Base-by-base conservation (phyloP, 2,888 invertebrate species). In the Ischnus inquisitorius region DNA sequence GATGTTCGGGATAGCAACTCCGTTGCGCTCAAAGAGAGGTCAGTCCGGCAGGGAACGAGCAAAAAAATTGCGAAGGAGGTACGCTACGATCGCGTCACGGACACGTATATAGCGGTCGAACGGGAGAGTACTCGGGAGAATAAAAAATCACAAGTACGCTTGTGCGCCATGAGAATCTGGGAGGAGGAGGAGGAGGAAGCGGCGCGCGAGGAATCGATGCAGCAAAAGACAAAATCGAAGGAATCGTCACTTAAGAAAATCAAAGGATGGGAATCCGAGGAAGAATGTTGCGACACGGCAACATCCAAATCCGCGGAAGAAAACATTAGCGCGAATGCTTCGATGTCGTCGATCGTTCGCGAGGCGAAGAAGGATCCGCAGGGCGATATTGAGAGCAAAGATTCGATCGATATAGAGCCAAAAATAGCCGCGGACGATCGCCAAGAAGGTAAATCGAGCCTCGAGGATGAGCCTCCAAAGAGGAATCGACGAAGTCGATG, bases 171-270 rank as follows among this genome's bases (percentile, higher is more conserved):
- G 62, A 90, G 93, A 80, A 93, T 93, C 28, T 93, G 93, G 93
- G 93, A 93, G 64, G 92, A 91, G 3, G 93, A 93, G n/a, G 91
- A 91, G 16, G 93, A 93, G 34, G 92, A 93, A 77, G 93, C 90
- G 0, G 92, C 92, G 41, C 89, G 89, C 3, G 92, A 93, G 65
- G 91, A 90, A 60, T 85, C 91, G 78, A 78, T 91, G 88, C 83
- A 91, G 14, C 83, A 88, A 10, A 83, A 88, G 25, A 85, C 89
- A 5, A 90, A 88, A 10, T 85, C 79, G 3, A 75, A 72, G 3
- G 39, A 65, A 60, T 10, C 28, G n/a, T 5, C 62, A 3, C 2
- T 41, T 16, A 22, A 34, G n/a, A 78, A 80, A 25, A 41, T 57
- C 25, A 83, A 88, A 51, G 87, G 86, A 41, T 90, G 91, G 91